A percentile compares a stretch with the other conserved stretches of the same genome.
Evolutionary conservation across 1,140 invertebrate species (phyloP).

Genomic region (Drosophila triauraria): DNA sequence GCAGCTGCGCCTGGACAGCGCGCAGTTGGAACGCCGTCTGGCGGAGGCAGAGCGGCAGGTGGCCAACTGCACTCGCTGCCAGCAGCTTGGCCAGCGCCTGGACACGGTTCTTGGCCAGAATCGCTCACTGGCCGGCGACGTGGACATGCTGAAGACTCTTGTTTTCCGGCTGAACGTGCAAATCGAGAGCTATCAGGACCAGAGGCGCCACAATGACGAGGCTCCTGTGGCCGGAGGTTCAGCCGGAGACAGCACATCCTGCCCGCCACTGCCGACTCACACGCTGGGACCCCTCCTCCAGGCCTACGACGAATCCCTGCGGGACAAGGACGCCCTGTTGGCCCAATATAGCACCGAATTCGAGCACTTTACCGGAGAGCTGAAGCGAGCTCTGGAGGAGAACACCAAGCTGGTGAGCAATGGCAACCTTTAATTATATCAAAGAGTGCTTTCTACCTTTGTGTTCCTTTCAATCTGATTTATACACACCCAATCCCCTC

Average conservation of each 20-base stretch:
- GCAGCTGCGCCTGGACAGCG: conserved; percentile 55
- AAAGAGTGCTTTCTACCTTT: too few species aligned
- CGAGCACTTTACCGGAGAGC: conserved; percentile 87
- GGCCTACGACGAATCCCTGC: conserved; percentile 89
- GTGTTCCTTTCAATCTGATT: not conserved
- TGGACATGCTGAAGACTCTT: conserved; percentile 88
- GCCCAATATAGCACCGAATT: conserved; percentile 87
- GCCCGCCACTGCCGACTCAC: conserved; percentile 54
- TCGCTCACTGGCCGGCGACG: conserved; percentile 86
- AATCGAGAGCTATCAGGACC: conserved; percentile 89
- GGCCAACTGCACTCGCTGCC: conserved; percentile 77
- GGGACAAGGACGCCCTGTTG: conserved; percentile 89
- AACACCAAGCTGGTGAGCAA: conserved; percentile 86
- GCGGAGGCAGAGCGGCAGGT: conserved; percentile 52
- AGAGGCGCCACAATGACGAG: conserved; percentile 41
- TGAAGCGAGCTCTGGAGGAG: conserved; percentile 88
- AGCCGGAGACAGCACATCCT: conserved; percentile 5
- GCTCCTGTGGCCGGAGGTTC: conserved; percentile 14
- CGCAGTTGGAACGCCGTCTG: conserved; percentile 57
- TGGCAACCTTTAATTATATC: too few species aligned
- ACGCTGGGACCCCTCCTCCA: conserved; percentile 88
- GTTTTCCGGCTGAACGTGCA: conserved; percentile 89
- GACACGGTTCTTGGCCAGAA: conserved; percentile 85
- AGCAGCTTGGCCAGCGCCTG: conserved; percentile 78
- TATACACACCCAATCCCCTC: conserved; percentile 1